Conservation (phyloP, 2,797 vertebrate genomes). For the Lepilemur septentrionalis region DNA sequence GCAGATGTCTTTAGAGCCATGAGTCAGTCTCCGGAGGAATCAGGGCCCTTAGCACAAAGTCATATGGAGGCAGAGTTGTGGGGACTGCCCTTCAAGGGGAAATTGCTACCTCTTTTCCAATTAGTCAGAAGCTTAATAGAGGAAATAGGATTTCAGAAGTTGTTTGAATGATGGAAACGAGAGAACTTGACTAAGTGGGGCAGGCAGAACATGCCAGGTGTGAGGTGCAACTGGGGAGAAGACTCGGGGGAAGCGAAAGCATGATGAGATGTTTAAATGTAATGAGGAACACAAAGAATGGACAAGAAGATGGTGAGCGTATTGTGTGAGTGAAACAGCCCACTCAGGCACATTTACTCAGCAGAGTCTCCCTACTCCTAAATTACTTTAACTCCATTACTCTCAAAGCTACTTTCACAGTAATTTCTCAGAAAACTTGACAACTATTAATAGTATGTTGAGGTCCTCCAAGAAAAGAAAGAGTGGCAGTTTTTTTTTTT, state of each 20-base stretch:
- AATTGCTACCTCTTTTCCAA: slow-evolving; percentile 60
- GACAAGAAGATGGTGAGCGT: background rate
- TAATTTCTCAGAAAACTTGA: background rate
- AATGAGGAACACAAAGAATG: background rate
- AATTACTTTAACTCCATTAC: background rate
- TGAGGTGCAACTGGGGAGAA: background rate
- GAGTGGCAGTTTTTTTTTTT: background rate
- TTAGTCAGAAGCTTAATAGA: slow-evolving; percentile 49
- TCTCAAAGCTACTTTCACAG: background rate
- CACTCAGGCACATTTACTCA: background rate
- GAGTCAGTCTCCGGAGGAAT: background rate
- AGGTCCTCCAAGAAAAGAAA: background rate
- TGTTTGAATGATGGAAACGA: slow-evolving; percentile 43
- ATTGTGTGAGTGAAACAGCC: background rate
- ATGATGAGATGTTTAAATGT: background rate
- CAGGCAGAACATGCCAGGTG: background rate
- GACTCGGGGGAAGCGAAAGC: background rate
- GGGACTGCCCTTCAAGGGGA: slow-evolving; percentile 14
- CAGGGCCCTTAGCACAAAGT: background rate
- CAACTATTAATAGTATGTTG: background rate
- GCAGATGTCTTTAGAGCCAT: background rate
- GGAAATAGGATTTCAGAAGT: slow-evolving; percentile 64
- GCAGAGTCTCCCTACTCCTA: background rate
- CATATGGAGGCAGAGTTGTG: background rate
- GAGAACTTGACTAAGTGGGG: background rate